phyloP scores from a whole-genome alignment of 92 coral and sea anemone genomes.

The Plumapathes pennacea region DNA sequence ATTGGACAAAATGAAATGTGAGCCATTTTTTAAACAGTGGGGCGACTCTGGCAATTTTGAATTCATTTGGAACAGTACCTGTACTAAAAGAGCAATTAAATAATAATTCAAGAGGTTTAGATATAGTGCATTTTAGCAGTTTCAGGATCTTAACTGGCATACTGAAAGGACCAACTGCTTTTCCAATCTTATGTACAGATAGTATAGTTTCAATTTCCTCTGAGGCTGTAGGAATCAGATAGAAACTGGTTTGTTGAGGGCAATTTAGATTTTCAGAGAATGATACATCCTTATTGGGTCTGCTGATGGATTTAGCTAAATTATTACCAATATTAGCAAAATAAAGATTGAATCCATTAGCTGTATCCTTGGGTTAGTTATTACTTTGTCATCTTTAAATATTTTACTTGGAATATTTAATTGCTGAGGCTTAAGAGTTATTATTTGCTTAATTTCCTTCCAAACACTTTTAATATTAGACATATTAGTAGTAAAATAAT shows the following conservation, averaged over 20 bases:
- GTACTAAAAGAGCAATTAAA: constrained; percentile 27
- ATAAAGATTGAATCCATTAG: no score
- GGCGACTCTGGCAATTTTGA: constrained; percentile 23
- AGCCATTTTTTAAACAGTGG: constrained; percentile 29
- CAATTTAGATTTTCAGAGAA: no score
- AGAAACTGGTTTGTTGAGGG: constrained; percentile 19
- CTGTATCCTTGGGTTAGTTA: no score
- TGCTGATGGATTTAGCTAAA: no score
- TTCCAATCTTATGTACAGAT: constrained; percentile 21
- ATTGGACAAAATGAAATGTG: constrained; percentile 12
- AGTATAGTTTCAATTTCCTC: constrained; percentile 40
- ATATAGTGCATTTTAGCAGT: constrained; percentile 11
- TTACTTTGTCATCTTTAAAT: no score
- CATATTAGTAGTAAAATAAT: no score
- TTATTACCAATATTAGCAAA: no score
- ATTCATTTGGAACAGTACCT: constrained; percentile 30
- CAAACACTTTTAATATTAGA: no score
- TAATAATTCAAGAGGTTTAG: constrained; percentile 21
- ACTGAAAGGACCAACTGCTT: constrained; percentile 50
- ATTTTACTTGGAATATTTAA: no score
- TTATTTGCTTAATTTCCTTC: no score
- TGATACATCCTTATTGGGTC: no score
- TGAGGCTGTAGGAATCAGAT: constrained; percentile 17
- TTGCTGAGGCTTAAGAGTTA: no score
- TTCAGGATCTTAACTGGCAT: constrained; percentile 44